These are phyloP conservation scores for Petrocephalus microphthalmus DNA, from an alignment of 2,113 vertebrate genomes.

Conservation along the genomic window DNA sequence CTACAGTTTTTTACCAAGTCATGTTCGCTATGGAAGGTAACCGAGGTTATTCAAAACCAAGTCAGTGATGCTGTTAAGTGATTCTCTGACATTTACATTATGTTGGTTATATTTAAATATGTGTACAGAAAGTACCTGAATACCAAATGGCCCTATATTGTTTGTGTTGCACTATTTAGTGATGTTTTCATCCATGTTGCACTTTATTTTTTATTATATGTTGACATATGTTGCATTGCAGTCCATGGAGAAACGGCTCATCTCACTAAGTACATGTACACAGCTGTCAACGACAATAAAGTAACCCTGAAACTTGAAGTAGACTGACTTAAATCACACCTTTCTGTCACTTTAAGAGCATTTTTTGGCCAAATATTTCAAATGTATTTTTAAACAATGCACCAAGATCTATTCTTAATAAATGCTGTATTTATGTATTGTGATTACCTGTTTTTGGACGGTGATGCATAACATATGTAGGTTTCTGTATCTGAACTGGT, in stretches of 20 bases:
- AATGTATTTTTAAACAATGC: not conserved
- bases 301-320: not conserved
- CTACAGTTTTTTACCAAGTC: constrained; percentile 4
- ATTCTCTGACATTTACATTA: not conserved
- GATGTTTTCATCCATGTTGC: not conserved
- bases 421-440: not conserved
- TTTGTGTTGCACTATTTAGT: not conserved
- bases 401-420: not conserved
- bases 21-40: not conserved
- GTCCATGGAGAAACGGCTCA: not conserved
- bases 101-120: not conserved
- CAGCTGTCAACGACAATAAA: not conserved
- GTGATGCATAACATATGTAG: not conserved
- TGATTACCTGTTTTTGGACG: constrained; percentile 37
- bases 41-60: not conserved
- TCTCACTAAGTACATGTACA: not conserved
- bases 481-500: constrained; percentile 34
- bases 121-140: not conserved
- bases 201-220: not conserved
- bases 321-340: not conserved
- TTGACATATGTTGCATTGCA: not conserved
- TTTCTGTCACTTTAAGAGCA: not conserved
- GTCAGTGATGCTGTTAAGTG: not conserved
- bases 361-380: not conserved
- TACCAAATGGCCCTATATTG: not conserved